phyloP scores from a whole-genome alignment of 2,888 invertebrate species.

The Lymantria dispar region DNA sequence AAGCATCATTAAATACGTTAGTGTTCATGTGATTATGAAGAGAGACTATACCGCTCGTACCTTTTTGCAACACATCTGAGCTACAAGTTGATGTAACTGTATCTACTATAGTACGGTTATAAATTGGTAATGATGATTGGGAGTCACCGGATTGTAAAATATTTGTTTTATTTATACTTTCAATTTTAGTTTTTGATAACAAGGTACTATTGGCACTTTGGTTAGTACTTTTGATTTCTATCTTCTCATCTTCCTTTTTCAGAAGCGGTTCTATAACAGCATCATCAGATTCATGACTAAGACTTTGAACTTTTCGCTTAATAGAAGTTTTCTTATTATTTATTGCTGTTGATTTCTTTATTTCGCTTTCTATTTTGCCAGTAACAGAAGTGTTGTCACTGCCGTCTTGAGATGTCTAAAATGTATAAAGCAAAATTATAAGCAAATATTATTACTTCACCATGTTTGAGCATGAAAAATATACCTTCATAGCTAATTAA shows the following conservation, averaged over 20 bases:
- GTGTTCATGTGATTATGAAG: slow-evolving; percentile 65
- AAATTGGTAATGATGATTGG: slow-evolving; percentile 17
- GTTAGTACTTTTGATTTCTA: slow-evolving; percentile 35
- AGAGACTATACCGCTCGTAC: slow-evolving; percentile 26
- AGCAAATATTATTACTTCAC: not conserved
- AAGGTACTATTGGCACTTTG: slow-evolving; percentile 67
- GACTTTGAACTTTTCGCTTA: slow-evolving; percentile 64
- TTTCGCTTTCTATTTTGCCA: slow-evolving; percentile 69
- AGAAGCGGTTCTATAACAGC: slow-evolving; percentile 70
- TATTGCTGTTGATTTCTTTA: slow-evolving; percentile 64
- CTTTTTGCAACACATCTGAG: slow-evolving; percentile 38
- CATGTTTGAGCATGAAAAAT: too few relatives aligned
- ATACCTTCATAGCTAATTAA: too few relatives aligned
- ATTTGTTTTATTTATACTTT: slow-evolving; percentile 46
- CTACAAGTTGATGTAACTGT: slow-evolving; percentile 28
- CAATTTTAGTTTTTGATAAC: slow-evolving; percentile 67
- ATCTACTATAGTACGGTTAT: slow-evolving; percentile 12
- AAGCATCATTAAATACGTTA: slow-evolving; percentile 48
- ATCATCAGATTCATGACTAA: slow-evolving; percentile 67
- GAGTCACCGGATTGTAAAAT: slow-evolving; percentile 38
- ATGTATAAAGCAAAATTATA: slow-evolving; percentile 15
- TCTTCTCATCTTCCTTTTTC: slow-evolving; percentile 58
- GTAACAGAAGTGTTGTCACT: slow-evolving; percentile 65
- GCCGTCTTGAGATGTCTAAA: slow-evolving; percentile 72
- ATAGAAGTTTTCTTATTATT: slow-evolving; percentile 72